phyloP scores from a whole-genome alignment of 2,888 invertebrate genomes.

The Drosophila helvetica region DNA sequence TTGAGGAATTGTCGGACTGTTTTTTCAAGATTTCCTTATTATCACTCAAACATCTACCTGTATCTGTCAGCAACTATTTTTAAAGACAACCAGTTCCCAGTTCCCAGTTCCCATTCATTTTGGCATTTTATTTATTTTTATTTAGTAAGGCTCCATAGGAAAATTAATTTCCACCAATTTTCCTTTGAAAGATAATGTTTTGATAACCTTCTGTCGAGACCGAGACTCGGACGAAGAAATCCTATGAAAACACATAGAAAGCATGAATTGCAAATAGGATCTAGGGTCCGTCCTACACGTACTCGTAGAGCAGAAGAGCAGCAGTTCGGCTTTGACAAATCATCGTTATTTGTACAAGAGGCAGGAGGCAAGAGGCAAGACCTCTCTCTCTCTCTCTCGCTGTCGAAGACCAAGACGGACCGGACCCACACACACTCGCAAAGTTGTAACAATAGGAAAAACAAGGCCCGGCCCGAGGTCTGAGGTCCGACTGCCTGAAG shows the following conservation, averaged over 20 bases:
- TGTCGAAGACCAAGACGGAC: conserved; percentile 36
- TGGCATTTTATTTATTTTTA: conserved; percentile 63
- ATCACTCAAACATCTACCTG: conserved; percentile 32
- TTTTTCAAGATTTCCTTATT: background rate
- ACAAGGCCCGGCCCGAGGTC: conserved; percentile 51
- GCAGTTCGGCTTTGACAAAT: conserved; percentile 60
- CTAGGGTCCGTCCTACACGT: conserved; percentile 22
- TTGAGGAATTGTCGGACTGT: too few species aligned
- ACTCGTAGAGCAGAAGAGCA: conserved; percentile 14
- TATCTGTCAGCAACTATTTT: conserved; percentile 42
- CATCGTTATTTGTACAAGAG: conserved; percentile 77
- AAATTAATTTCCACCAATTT: conserved; percentile 80
- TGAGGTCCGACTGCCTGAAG: conserved; percentile 2
- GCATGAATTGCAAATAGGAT: conserved; percentile 78
- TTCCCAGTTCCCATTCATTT: conserved; percentile 18
- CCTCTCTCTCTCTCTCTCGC: background rate
- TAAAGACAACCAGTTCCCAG: conserved; percentile 22
- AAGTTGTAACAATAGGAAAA: conserved; percentile 74
- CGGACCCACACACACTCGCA: conserved; percentile 10
- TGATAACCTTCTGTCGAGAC: conserved; percentile 63
- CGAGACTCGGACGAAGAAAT: conserved; percentile 59
- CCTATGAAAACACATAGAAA: conserved; percentile 75
- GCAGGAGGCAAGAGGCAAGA: conserved; percentile 59
- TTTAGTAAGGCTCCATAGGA: conserved; percentile 75
- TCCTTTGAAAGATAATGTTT: conserved; percentile 69